phyloP scores from a whole-genome alignment of 2,797 vertebrate genomes.

The Hephaestus fuliginosus region DNA sequence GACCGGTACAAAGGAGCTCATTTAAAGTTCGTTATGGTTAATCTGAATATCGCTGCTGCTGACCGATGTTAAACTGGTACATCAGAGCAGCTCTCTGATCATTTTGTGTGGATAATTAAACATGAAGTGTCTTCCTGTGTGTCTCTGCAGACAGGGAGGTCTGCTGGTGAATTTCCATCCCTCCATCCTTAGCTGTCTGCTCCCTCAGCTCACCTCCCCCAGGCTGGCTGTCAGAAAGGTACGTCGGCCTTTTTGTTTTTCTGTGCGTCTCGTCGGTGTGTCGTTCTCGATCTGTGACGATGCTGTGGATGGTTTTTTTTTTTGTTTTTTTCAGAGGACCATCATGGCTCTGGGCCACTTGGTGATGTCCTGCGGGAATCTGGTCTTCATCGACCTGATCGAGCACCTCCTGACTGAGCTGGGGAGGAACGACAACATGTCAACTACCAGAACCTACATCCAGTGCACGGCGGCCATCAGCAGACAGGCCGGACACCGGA shows the following conservation, averaged over 20 bases:
- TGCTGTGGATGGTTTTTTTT: not conserved
- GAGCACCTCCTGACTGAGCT: conserved; percentile 97
- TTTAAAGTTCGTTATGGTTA: not conserved
- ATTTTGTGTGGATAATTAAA: not conserved
- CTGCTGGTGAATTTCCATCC: conserved; percentile 99
- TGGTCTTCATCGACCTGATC: conserved; percentile 98
- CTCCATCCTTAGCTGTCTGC: conserved; percentile 98
- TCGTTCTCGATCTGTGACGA: too few relatives aligned
- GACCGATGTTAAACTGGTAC: not conserved
- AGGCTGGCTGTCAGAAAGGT: conserved; percentile 97
- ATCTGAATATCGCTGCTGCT: not conserved
- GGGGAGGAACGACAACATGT: conserved; percentile 98
- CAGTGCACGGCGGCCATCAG: conserved; percentile 99
- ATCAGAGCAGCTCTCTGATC: too few relatives aligned
- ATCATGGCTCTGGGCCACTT: conserved; percentile 99
- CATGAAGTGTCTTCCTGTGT: too few relatives aligned
- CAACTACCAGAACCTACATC: conserved; percentile 99
- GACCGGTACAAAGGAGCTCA: too few relatives aligned
- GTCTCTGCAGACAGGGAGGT: conserved; percentile 93
- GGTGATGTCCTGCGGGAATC: conserved; percentile 98
- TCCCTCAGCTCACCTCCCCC: conserved; percentile 98
- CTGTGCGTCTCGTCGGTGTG: too few relatives aligned
- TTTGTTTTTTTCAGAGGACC: conserved; percentile 65
- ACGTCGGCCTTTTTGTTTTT: not conserved
- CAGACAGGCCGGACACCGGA: conserved; percentile 97